A percentile compares a stretch with the other conserved stretches of the same genome.
These are phyloP conservation scores for Lasioglossum figueresi DNA, from an alignment of 2,888 invertebrate genomes.

Conservation along the genomic window DNA sequence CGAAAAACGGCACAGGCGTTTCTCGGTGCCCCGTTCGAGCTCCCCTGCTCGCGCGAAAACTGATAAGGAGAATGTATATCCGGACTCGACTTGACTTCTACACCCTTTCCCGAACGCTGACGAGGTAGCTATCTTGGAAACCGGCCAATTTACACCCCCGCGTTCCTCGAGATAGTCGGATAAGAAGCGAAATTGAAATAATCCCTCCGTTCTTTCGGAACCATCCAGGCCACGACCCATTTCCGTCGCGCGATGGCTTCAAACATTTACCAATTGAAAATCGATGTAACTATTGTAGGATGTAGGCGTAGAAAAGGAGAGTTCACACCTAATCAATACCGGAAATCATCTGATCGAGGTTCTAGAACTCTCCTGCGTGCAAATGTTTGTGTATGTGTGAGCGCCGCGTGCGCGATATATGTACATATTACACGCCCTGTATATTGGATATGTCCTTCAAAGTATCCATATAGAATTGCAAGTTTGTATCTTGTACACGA, in stretches of 20 bases:
- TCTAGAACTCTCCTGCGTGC: too few relatives aligned
- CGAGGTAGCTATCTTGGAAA: slow-evolving; percentile 67
- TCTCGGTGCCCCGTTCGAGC: slow-evolving; percentile 9
- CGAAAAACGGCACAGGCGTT: background rate
- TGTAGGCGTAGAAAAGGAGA: too few relatives aligned
- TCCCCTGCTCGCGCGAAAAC: slow-evolving; percentile 62
- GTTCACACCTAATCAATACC: too few relatives aligned
- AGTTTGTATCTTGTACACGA: too few relatives aligned
- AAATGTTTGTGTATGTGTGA: too few relatives aligned
- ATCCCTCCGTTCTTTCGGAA: slow-evolving; percentile 51
- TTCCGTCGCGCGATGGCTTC: background rate
- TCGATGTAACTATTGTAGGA: background rate
- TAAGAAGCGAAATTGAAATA: slow-evolving; percentile 63
- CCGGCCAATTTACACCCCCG: slow-evolving; percentile 70
- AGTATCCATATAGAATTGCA: too few relatives aligned
- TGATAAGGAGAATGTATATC: slow-evolving; percentile 72
- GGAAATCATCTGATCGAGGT: too few relatives aligned
- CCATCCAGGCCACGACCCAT: background rate
- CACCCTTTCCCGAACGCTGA: slow-evolving; percentile 64
- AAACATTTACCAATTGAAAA: background rate
- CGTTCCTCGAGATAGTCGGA: slow-evolving; percentile 54
- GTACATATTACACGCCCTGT: too few relatives aligned
- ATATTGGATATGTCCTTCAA: too few relatives aligned
- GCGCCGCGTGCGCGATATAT: too few relatives aligned
- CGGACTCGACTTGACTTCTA: slow-evolving; percentile 55